A percentile compares a stretch with the other conserved stretches of the same genome.
Conservation (phyloP, 2,113 vertebrate species). For the Cromileptes altivelis region DNA sequence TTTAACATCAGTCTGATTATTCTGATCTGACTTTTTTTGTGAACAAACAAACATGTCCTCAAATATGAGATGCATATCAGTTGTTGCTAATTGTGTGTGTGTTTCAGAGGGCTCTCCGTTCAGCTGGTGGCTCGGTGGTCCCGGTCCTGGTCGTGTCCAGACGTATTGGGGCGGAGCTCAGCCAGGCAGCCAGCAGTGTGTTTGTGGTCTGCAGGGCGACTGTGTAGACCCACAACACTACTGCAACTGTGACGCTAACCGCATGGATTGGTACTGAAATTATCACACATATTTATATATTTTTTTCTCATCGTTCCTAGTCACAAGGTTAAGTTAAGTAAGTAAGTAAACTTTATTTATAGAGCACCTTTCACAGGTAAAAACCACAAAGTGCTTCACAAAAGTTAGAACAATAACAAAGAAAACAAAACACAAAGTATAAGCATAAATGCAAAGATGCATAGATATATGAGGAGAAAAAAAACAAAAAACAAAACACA, state of each 20-base stretch:
- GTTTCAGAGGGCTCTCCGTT: conserved; percentile 79
- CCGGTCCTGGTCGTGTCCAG: conserved; percentile 63
- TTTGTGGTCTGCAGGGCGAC: conserved; percentile 78
- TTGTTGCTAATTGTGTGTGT: not conserved
- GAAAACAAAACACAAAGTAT: too few relatives aligned
- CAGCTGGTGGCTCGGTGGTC: conserved; percentile 82
- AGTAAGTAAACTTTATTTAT: not conserved
- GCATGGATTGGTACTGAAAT: conserved; percentile 88
- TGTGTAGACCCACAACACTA: conserved; percentile 80
- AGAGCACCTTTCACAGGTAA: too few relatives aligned
- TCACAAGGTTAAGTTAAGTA: not conserved
- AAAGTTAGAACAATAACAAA: too few relatives aligned
- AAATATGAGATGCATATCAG: not conserved
- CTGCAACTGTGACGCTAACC: conserved; percentile 94
- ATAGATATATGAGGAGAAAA: too few relatives aligned
- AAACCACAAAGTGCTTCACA: too few relatives aligned
- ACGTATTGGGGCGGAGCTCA: conserved; percentile 83
- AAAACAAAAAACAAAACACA: too few relatives aligned
- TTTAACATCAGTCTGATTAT: too few relatives aligned
- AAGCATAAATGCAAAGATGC: too few relatives aligned
- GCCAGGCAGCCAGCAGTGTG: conserved; percentile 81
- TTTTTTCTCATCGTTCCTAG: not conserved
- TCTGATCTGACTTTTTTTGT: too few relatives aligned
- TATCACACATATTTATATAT: too few relatives aligned
- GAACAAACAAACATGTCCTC: not conserved